These are phyloP conservation scores for Leptodactylus fallax DNA, from an alignment of 2,797 vertebrate genomes.

Conservation along the genomic window DNA sequence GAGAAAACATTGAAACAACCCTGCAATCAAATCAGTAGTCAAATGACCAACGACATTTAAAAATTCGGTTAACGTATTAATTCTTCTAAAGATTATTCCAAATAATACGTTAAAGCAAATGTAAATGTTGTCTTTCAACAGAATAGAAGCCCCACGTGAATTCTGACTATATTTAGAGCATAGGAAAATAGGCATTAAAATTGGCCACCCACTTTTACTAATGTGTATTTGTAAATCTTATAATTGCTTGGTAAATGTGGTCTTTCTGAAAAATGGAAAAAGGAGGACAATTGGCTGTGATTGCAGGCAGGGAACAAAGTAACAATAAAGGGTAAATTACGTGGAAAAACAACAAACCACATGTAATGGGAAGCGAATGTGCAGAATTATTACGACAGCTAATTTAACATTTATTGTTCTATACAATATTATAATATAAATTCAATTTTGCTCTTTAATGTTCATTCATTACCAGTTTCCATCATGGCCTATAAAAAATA, in stretches of 20 bases:
- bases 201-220: conserved; percentile 82
- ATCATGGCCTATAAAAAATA: too few relatives aligned
- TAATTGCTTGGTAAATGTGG: conserved; percentile 43
- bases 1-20: conserved; percentile 75
- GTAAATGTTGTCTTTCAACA: conserved; percentile 86
- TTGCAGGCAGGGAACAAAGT: conserved; percentile 38
- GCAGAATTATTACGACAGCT: neutral
- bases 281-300: conserved; percentile 40
- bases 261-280: neutral
- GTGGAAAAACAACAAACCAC: conserved; percentile 46
- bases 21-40: conserved; percentile 91
- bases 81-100: conserved; percentile 75
- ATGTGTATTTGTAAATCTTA: conserved; percentile 61
- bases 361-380: neutral
- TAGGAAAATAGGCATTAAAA: conserved; percentile 88
- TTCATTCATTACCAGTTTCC: neutral
- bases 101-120: conserved; percentile 80
- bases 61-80: conserved; percentile 79
- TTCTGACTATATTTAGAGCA: conserved; percentile 79
- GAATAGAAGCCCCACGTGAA: conserved; percentile 75
- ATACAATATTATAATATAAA: neutral
- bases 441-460: neutral
- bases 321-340: conserved; percentile 45
- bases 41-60: conserved; percentile 89
- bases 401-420: neutral